Base-by-base conservation (phyloP, 2,797 vertebrate species). In the Mus caroli region DNA sequence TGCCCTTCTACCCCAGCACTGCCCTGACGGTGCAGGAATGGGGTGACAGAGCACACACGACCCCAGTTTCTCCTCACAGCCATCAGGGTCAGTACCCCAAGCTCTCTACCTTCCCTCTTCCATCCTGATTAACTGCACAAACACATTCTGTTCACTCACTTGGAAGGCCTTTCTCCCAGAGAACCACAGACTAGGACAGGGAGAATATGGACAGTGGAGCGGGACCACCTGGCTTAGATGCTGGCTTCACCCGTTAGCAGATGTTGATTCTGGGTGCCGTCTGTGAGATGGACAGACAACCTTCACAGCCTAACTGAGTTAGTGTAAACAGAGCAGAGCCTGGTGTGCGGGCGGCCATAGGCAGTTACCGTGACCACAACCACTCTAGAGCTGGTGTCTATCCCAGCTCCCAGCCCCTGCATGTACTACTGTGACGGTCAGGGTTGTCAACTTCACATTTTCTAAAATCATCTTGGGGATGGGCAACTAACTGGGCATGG, bases 261-360 rank as follows among this genome's bases (percentile, higher is more conserved):
- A 46, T 54, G 34, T 2, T 56, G 34, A 56, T 64, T 40, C 46
- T 11, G 34, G 50, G 13, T 13, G 5, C 34, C 7, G 0, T 28
- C 83, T 71, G 56, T 20, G 31, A 88, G 40, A 56, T 22, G 50
- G 91, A 73, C 64, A 62, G 50, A n/a, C 11, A 24, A 6, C 28
- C 69, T 78, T 19, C 50, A 11, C 0, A 8, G 73, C 43, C 69
- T 37, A 11, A 56, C 64, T 5, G 40, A 14, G 67, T 62, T 50
- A 37, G 15, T 58, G 2, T 0, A 2, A 6, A 31, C n/a, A 6
- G 0, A 10, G 64, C 31, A 78, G 40, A 26, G 26, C 28, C 28
- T 6, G 43, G 64, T 1, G 28, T 22, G 26, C 34, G 10, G 62
- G 8, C 14, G 40, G 46, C 3, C 54, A 3, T 0, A 1, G 17